Evolutionary conservation across 1,140 invertebrate genomes (phyloP), one percentile per base, ranked within the genome.

Genomic region (Drepana arcuata): DNA sequence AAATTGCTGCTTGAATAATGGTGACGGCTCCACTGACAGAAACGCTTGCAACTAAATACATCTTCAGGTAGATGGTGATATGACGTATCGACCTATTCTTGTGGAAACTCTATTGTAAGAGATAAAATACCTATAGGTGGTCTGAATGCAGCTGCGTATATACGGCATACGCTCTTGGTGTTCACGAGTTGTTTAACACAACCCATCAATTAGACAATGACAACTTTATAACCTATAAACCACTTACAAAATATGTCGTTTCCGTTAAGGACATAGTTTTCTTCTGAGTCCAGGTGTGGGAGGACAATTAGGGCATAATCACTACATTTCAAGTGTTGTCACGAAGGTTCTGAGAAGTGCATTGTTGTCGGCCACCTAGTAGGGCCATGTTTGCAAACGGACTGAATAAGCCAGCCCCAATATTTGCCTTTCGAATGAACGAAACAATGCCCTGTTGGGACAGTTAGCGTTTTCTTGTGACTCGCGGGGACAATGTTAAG

Each of bases 381-480:
- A 68, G 61, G 42, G 42, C 31, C 35, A 37, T 78, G 75, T 80
- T 80, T 80, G 73, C 71, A 72, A 74, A 74, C 74, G 55, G 21
- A 32, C 49, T 73, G 59, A 73, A 74, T 69, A 54, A 55, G 48
- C 50, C 54, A 52, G 57, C 39, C 44, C 65, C 71, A 78, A 77
- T 78, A 78, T 80, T 80, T 80, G 75, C 65, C 43, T 57, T 75
- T 59, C 54, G 75, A 72, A 74, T 70, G 73, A 70, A 72, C 52
- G 67, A 78, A 78, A 81, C 75, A 81, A 81, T 70, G 62, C 54
- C 48, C 58, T 44, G 45, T 41, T 60, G 64, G 68, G 68, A 73
- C 72, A 71, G 62, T 70, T 71, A 64, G 58, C 59, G 48, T 60
- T 61, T 74, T 65, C 63, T 66, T 64, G 53, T 32, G 43, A 71